Base-by-base conservation (phyloP, 2,113 vertebrate genomes). In the Cariama cristata region DNA sequence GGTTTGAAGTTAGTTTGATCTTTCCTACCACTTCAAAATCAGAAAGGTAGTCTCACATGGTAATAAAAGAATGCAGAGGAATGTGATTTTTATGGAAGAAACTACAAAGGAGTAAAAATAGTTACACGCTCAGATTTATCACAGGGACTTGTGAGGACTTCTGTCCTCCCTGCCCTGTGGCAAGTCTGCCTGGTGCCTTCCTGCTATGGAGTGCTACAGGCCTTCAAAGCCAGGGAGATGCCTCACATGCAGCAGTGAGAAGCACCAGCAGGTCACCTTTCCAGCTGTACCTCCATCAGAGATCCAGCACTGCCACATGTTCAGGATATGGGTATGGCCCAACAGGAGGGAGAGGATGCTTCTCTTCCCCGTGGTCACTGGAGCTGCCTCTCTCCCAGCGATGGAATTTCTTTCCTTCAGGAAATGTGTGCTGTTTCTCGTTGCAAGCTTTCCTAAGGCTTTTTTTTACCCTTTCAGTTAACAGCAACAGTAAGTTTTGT, bases 261-360 rank as follows among this genome's bases (percentile, higher is more conserved):
- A 23, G 14, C 1, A 3, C 9, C 6, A 14, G 4, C 0, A 0
- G 30, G 38, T 20, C 10, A 2, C 33, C 12, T 33, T 49, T 59
- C 58, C 72, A 69, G 28, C 18, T 35, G 23, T 17, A 6, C 28
- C 9, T n/a, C 9, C 18, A 0, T 2, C 11, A 42, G 9, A 42
- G 15, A 40, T 23, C 15, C 42, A 28, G 1, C 0, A 0, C 1
- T 12, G 3, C n/a, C 14, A 23, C 6, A 6, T 0, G 0, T 21
- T 40, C 21, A 5, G 28, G 6, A 1, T 3, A 52, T 4, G 16
- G 14, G 6, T 32, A 30, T 4, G 18, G 62, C 26, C 67, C 53
- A 33, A 18, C 6, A 52, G 33, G 17, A 56, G 28, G 3, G 3
- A n/a, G 11, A 63, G 12, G 6, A 23, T 33, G 23, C 18, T 69